phyloP scores from a whole-genome alignment of 2,113 vertebrate species.

The Nothobranchius kuhntae region DNA sequence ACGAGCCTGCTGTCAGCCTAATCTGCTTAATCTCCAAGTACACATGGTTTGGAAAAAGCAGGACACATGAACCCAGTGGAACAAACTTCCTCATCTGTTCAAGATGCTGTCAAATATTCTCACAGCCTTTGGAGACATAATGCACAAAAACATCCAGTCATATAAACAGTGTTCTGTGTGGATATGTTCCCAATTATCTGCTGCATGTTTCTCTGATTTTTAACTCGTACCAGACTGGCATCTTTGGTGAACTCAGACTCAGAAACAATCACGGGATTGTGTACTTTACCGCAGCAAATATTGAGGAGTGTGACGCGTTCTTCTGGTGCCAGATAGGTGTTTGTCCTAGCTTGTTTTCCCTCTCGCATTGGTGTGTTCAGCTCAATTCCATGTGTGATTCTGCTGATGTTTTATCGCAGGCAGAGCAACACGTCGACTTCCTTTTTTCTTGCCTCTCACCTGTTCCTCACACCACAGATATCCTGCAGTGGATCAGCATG shows the following conservation, averaged over 20 bases:
- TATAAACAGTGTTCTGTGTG: conserved; percentile 58
- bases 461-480: conserved; percentile 55
- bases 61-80: conserved; percentile 30
- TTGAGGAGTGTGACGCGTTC: conserved; percentile 12
- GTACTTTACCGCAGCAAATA: conserved; percentile 31
- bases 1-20: conserved; percentile 25
- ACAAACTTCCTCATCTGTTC: conserved; percentile 55
- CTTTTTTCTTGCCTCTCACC: conserved; percentile 58
- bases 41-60: conserved; percentile 13
- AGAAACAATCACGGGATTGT: conserved; percentile 61
- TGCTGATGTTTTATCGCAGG: conserved; percentile 21
- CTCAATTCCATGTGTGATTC: conserved; percentile 13
- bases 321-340: conserved; percentile 13
- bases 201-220: conserved; percentile 68
- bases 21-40: conserved; percentile 36
- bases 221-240: conserved; percentile 63
- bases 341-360: conserved; percentile 2
- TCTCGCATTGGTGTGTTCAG: neutral
- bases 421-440: conserved; percentile 45
- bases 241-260: conserved; percentile 52
- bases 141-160: conserved; percentile 62
- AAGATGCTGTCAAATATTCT: conserved; percentile 63
- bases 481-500: conserved; percentile 54
- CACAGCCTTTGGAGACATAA: conserved; percentile 57
- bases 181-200: conserved; percentile 73